A percentile compares a stretch with the other conserved stretches of the same genome.
Conservation (phyloP, 2,797 vertebrate species). For the Bufotes viridis region DNA sequence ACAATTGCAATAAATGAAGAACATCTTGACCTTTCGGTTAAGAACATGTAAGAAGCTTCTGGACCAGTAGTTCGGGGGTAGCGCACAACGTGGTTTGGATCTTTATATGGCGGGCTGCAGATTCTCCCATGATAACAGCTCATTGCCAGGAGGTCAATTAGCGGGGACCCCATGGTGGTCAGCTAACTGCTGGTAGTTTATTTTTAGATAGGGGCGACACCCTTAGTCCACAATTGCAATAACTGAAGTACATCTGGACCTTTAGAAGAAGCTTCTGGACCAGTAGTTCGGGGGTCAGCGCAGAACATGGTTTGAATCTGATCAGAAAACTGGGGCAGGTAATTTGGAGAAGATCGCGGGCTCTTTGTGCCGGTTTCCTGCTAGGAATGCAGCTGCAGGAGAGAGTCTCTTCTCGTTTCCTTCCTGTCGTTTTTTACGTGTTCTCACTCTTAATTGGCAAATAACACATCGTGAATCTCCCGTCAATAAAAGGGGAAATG, state of each 20-base stretch:
- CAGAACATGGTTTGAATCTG: not conserved
- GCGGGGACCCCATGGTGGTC: no score
- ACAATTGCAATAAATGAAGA: not conserved
- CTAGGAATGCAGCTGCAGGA: constrained; percentile 9
- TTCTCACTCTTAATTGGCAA: constrained; percentile 34
- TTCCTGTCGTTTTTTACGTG: constrained; percentile 36
- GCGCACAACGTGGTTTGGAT: not conserved
- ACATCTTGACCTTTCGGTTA: not conserved
- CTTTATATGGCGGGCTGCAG: no score
- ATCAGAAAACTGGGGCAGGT: not conserved
- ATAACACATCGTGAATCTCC: constrained; percentile 4
- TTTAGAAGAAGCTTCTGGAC: not conserved
- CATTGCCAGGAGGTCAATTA: no score
- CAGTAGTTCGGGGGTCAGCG: not conserved
- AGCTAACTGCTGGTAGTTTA: no score
- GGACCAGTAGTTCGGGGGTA: not conserved
- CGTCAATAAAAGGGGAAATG: constrained; percentile 13
- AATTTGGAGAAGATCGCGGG: not conserved
- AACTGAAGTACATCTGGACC: not conserved
- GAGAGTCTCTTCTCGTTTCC: constrained; percentile 19
- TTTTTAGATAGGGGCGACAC: no score
- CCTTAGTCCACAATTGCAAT: not conserved
- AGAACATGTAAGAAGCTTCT: not conserved
- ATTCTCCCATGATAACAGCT: no score
- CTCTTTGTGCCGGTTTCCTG: constrained; percentile 16